Percentiles rank a stretch among this genome's conserved stretches.
Evolutionary conservation across 2,888 invertebrate genomes (phyloP).

Genomic region (Sarcophaga caerulescens): DNA sequence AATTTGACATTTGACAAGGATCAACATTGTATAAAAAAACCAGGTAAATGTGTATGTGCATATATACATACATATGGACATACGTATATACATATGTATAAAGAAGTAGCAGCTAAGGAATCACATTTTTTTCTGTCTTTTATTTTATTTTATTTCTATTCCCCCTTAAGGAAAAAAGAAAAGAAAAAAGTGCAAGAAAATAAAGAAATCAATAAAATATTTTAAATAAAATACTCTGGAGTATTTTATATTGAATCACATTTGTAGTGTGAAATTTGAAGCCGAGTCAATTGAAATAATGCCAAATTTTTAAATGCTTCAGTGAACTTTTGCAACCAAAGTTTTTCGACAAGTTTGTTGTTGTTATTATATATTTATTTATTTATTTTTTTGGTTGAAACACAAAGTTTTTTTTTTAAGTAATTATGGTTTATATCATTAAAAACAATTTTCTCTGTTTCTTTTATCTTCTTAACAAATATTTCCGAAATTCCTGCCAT

Average conservation of each 20-base stretch:
- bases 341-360: neutral
- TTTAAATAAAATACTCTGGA: neutral
- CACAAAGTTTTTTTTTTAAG: too few species aligned
- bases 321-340: neutral
- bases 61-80: neutral
- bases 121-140: neutral
- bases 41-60: slow-evolving; percentile 47
- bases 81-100: slow-evolving; percentile 3
- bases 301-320: neutral
- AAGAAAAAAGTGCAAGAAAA: neutral
- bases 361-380: neutral
- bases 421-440: too few species aligned
- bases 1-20: slow-evolving; percentile 69
- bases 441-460: too few species aligned
- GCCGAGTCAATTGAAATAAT: neutral
- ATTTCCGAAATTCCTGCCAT: too few species aligned
- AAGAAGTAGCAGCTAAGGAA: neutral
- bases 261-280: neutral
- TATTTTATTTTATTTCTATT: neutral
- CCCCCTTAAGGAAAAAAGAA: neutral
- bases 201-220: neutral
- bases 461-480: too few species aligned
- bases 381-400: neutral
- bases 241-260: neutral
- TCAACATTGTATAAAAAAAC: slow-evolving; percentile 58